Evolutionary conservation across 1,140 invertebrate species (phyloP), one percentile per base, ranked within the genome.

Genomic region (Megalonaias nervosa): DNA sequence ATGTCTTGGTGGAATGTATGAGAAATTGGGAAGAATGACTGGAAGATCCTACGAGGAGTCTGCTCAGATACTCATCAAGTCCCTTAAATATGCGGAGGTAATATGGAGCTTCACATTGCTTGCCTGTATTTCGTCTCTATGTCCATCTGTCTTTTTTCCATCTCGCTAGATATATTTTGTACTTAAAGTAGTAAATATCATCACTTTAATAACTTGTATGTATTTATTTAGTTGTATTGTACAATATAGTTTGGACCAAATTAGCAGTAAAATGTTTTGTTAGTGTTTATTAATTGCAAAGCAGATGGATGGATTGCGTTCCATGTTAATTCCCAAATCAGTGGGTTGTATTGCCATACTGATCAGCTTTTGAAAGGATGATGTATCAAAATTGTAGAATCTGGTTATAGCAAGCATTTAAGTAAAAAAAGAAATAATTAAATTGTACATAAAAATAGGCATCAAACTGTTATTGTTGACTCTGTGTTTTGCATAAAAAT

Each of bases 21-120:
- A 99, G 90, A 98, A 97, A 90, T 92, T 99, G 15, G 98, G 98
- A 2, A 92, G 98, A 80, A 99, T 99, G 97, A 99, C 99, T 94
- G 98, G 98, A 0, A 93, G 98, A 80, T 98, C 97, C 0, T 99
- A 99, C 89, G 98, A 99, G 89, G 98, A 99, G 88, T 99, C 98
- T 5, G 96, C 99, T 16, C 94, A 96, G 82, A 95, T 98, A 71
- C 92, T 99, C 13, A 94, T 98, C 66, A 96, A 97, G 82, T 97
- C 96, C 11, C 91, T 99, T 66, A 94, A 96, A 86, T 98, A 95
- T 92, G 96, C 97, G 9, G 98, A 99, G 89, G 92, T 93, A 85
- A 80, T 76, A 60, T 56, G 26, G 17, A 61, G 38, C 11, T 11
- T 11, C 4, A 31, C 26, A 31, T 31, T 31, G 26, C 26, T 31